These are phyloP conservation scores for Spizella passerina DNA, from an alignment of 2,797 vertebrate genomes.

Conservation along the genomic window DNA sequence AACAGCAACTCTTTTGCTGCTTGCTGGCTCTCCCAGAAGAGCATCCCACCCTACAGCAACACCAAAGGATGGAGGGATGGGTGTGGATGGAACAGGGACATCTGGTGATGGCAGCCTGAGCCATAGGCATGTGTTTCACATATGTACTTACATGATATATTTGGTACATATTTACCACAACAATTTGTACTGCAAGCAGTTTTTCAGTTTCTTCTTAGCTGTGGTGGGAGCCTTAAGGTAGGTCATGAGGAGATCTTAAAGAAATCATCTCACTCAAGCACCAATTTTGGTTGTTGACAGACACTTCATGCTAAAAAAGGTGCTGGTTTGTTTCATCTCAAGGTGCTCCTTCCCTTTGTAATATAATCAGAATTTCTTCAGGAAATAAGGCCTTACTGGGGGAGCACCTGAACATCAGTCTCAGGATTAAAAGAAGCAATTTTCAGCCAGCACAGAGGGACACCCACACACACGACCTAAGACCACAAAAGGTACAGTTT, in stretches of 20 bases:
- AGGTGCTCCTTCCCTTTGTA: not conserved
- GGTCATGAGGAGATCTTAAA: not conserved
- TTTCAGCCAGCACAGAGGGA: not conserved
- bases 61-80: not conserved
- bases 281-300: not conserved
- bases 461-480: not conserved
- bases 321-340: not conserved
- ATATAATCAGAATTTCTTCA: not conserved
- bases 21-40: not conserved
- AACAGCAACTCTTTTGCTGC: not conserved
- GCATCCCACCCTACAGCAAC: not conserved
- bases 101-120: not conserved
- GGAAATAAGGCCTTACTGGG: not conserved
- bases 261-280: not conserved
- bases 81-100: not conserved
- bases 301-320: not conserved
- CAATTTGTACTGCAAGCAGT: not conserved
- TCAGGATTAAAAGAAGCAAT: not conserved
- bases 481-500: not conserved
- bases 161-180: not conserved
- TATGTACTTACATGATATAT: not conserved
- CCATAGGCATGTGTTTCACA: not conserved
- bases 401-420: not conserved
- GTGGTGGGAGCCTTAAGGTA: not conserved
- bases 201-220: not conserved